These are phyloP conservation scores for Cepaea nemoralis DNA, from an alignment of 1,140 invertebrate genomes.

Conservation along the genomic window DNA sequence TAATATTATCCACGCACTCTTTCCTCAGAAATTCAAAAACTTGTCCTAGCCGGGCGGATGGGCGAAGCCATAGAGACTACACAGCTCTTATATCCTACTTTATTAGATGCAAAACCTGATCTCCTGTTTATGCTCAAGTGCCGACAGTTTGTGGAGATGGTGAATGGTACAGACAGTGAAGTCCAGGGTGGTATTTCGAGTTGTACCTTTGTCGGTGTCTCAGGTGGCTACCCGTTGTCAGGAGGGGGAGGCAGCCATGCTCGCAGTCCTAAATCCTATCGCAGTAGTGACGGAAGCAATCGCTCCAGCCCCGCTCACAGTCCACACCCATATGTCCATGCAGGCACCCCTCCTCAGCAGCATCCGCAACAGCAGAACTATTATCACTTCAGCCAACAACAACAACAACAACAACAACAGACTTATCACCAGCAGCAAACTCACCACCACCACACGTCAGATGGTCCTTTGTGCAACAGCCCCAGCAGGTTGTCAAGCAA, in stretches of 20 bases:
- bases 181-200: constrained; percentile 64
- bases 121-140: constrained; percentile 95
- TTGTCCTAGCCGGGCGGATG: constrained; percentile 91
- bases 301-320: constrained; percentile 62
- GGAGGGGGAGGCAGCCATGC: constrained; percentile 40
- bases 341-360: constrained; percentile 50
- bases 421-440: constrained; percentile 32
- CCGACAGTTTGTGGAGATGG: constrained; percentile 94
- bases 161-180: constrained; percentile 74
- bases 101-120: constrained; percentile 90
- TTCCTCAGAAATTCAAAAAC: constrained; percentile 87
- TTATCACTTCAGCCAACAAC: constrained; percentile 23
- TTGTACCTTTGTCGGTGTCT: constrained; percentile 53
- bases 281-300: constrained; percentile 47
- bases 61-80: constrained; percentile 94
- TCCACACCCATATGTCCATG: constrained; percentile 41
- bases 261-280: constrained; percentile 59
- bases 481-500: constrained; percentile 52
- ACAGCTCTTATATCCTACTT: constrained; percentile 87
- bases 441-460: constrained; percentile 37
- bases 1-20: too few relatives aligned
- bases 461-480: constrained; percentile 64
- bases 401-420: constrained; percentile 28
- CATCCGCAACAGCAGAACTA: constrained; percentile 35
- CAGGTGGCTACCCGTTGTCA: background rate